Evolutionary conservation across 2,888 invertebrate species (phyloP).

Genomic region (Amphipyra tragopoginis): DNA sequence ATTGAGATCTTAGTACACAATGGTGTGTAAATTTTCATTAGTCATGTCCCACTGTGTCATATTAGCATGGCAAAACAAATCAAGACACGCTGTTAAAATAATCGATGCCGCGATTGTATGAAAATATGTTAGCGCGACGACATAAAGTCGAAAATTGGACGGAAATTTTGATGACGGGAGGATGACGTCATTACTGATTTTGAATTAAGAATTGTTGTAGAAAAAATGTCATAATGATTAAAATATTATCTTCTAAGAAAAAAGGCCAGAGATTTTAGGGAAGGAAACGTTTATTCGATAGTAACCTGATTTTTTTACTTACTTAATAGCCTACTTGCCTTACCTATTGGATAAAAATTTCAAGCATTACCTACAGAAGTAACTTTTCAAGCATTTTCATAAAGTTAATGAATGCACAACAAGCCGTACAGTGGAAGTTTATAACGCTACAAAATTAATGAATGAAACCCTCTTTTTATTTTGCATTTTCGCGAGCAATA

Average conservation of each 20-base stretch:
- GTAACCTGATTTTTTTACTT: too few species aligned
- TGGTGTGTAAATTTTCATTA: slow-evolving; percentile 51
- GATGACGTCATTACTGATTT: slow-evolving; percentile 27
- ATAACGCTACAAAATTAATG: slow-evolving; percentile 19
- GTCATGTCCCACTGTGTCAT: slow-evolving; percentile 37
- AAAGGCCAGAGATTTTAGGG: slow-evolving; percentile 2
- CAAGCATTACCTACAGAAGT: too few species aligned
- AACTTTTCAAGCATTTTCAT: slow-evolving; percentile 6
- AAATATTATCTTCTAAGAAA: background rate
- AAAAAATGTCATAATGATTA: slow-evolving; percentile 24
- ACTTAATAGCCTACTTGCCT: too few species aligned
- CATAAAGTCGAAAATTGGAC: slow-evolving; percentile 28
- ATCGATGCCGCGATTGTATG: slow-evolving; percentile 33
- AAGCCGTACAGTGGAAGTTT: slow-evolving; percentile 4
- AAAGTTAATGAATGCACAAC: slow-evolving; percentile 3
- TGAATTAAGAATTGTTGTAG: slow-evolving; percentile 19
- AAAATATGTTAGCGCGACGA: slow-evolving; percentile 13
- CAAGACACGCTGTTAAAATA: slow-evolving; percentile 28
- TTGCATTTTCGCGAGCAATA: slow-evolving; percentile 16
- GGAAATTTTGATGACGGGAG: background rate
- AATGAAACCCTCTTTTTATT: slow-evolving; percentile 21
- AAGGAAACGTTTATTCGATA: background rate
- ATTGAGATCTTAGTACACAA: slow-evolving; percentile 42
- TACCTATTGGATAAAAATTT: too few species aligned
- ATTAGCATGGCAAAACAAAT: slow-evolving; percentile 47